Percentiles rank a stretch among this genome's conserved stretches.
Evolutionary conservation across 2,797 vertebrate species (phyloP).

Genomic region (Artibeus lituratus): DNA sequence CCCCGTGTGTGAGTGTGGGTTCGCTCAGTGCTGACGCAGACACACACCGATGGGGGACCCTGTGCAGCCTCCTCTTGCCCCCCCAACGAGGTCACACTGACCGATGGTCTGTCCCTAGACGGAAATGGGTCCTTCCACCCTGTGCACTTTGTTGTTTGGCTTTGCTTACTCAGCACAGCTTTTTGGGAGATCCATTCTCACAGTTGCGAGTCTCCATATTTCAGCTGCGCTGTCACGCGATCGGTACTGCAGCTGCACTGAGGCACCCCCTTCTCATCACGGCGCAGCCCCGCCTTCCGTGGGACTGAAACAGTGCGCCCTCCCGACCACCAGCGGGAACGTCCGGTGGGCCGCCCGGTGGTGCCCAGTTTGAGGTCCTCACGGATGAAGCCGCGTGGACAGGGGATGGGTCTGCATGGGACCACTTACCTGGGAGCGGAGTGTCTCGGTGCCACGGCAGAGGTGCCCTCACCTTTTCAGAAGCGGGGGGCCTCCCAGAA

Average conservation of each 20-base stretch:
- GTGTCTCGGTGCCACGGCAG: too few relatives aligned
- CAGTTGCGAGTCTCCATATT: accelerated
- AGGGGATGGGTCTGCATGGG: neutral
- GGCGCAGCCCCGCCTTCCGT: neutral
- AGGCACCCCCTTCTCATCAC: neutral
- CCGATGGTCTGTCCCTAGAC: neutral
- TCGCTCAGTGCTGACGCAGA: neutral
- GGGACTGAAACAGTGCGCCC: accelerated
- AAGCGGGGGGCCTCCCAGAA: too few relatives aligned
- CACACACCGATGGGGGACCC: accelerated
- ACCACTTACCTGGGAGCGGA: neutral
- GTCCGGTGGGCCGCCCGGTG: accelerated
- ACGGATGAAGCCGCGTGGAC: neutral
- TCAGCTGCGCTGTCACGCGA: neutral
- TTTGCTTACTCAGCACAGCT: neutral
- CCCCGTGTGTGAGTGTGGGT: too few relatives aligned
- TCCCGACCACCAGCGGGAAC: accelerated
- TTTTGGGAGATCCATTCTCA: too few relatives aligned
- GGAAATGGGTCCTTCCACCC: neutral
- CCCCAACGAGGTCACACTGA: neutral
- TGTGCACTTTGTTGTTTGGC: accelerated
- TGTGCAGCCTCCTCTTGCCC: neutral
- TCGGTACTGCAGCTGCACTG: neutral
- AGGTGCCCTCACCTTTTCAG: too few relatives aligned
- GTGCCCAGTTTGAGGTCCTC: neutral